Evolutionary conservation across 2,113 vertebrate genomes (phyloP).

Genomic region (Chaenocephalus aceratus): DNA sequence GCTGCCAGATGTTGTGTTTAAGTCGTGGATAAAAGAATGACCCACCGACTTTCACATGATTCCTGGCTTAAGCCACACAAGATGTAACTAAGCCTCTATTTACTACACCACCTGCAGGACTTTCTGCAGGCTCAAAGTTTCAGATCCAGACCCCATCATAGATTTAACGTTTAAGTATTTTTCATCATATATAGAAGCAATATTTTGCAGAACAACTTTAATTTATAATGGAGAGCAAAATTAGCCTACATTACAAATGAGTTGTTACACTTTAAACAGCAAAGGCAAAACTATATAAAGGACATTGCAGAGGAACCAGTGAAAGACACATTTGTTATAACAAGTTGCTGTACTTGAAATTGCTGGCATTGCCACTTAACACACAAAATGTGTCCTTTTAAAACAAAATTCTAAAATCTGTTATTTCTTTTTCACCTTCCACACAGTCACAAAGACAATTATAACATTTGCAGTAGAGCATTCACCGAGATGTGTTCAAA

Average conservation of each 20-base stretch:
- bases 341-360: constrained; percentile 31
- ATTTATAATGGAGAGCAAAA: constrained; percentile 55
- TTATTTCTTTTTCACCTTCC: constrained; percentile 2
- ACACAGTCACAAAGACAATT: neutral
- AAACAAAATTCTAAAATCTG: constrained; percentile 4
- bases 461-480: neutral
- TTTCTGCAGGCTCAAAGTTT: neutral
- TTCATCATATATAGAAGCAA: constrained; percentile 46
- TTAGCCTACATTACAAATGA: constrained; percentile 67
- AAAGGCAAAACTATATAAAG: constrained; percentile 8
- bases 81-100: neutral
- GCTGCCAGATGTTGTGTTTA: neutral
- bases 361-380: neutral
- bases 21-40: constrained; percentile 13
- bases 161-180: neutral
- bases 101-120: too few relatives aligned
- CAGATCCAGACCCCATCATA: neutral
- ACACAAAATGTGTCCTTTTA: constrained; percentile 30
- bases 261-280: constrained; percentile 57
- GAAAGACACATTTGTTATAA: constrained; percentile 5
- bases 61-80: constrained; percentile 6
- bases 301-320: neutral
- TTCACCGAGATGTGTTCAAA: constrained; percentile 22
- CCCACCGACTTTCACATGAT: neutral
- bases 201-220: constrained; percentile 34